A percentile compares a stretch with the other conserved stretches of the same genome.
phyloP scores from a whole-genome alignment of 2,113 vertebrate species.

The Rissa tridactyla region DNA sequence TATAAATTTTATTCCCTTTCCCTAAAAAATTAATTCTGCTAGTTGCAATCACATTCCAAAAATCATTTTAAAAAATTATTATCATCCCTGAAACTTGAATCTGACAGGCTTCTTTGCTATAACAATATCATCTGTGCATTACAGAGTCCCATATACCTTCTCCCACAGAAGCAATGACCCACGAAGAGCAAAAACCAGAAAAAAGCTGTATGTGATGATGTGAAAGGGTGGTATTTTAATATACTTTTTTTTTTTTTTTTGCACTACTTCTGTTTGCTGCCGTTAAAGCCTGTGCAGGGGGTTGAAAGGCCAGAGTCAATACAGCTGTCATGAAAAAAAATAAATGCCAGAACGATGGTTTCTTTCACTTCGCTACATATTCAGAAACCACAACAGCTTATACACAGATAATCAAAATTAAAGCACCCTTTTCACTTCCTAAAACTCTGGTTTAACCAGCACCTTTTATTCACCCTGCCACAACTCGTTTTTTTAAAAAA shows the following conservation, averaged over 20 bases:
- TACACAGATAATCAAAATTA: neutral
- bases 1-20: neutral
- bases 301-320: accelerated
- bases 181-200: neutral
- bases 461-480: neutral
- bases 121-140: neutral
- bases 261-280: neutral
- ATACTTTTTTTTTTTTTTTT: neutral
- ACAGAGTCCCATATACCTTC: neutral
- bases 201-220: neutral
- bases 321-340: neutral
- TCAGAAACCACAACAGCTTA: neutral
- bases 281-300: neutral
- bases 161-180: neutral
- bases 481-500: neutral
- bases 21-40: neutral
- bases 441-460: neutral
- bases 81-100: neutral
- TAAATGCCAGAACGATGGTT: neutral
- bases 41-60: neutral
- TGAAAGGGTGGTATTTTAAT: neutral
- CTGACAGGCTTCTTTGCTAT: neutral
- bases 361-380: neutral
- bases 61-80: neutral
- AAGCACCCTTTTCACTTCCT: neutral